Evolutionary conservation across 2,113 vertebrate genomes (phyloP).

Genomic region (Elephantulus edwardii): DNA sequence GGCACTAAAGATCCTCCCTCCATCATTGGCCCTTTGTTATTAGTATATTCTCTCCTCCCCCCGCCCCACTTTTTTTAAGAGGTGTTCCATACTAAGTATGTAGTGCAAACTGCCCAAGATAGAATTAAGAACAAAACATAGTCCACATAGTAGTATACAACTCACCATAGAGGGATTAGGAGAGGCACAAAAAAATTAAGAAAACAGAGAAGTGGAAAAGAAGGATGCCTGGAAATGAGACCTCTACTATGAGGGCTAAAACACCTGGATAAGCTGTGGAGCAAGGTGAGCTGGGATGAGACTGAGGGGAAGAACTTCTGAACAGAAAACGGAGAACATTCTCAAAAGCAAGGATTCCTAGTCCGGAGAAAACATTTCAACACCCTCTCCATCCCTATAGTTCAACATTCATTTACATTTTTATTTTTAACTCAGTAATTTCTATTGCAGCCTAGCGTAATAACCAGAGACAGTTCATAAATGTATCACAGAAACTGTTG

Average conservation of each 20-base stretch:
- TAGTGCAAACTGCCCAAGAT: background rate
- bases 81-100: background rate
- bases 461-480: background rate
- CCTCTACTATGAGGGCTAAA: background rate
- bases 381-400: background rate
- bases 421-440: background rate
- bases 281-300: background rate
- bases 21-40: no score
- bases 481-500: slow-evolving; percentile 14
- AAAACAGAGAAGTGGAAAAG: background rate
- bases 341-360: background rate
- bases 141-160: background rate
- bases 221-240: background rate
- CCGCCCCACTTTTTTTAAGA: background rate
- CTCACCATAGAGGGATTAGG: background rate
- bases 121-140: slow-evolving; percentile 16
- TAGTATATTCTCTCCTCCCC: background rate
- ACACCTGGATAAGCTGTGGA: background rate
- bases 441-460: background rate
- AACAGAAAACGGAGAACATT: slow-evolving; percentile 38
- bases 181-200: background rate
- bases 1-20: no score
- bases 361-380: background rate
- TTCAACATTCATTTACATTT: background rate
- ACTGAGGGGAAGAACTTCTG: background rate